Conservation (phyloP, 2,113 vertebrate genomes). For the Illadopsis cleaveri region DNA sequence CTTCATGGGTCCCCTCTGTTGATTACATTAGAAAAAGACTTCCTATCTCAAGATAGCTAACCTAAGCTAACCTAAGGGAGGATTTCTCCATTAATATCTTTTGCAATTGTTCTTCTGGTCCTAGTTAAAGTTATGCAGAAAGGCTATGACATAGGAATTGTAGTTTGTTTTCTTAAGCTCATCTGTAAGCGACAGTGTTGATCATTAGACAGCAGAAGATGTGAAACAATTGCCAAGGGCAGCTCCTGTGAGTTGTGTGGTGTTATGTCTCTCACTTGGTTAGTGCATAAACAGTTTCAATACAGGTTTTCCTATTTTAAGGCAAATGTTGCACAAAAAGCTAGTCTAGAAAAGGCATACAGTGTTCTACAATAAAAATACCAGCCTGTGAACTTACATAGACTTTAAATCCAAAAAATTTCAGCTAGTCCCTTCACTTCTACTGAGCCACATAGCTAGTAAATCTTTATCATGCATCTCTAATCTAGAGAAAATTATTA, state of each 20-base stretch:
- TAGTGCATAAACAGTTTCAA: background rate
- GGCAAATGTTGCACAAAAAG: background rate
- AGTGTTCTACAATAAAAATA: background rate
- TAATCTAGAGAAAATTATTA: background rate
- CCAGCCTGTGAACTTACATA: background rate
- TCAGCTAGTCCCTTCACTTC: background rate
- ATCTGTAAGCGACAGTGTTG: background rate
- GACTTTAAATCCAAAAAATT: background rate
- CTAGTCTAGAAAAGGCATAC: background rate
- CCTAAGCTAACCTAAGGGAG: background rate
- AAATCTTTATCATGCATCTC: background rate
- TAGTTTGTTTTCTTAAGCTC: background rate
- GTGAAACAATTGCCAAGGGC: background rate
- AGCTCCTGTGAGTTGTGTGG: background rate
- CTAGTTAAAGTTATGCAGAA: background rate
- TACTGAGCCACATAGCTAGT: background rate
- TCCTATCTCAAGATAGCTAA: background rate
- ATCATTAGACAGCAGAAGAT: background rate
- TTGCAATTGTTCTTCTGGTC: background rate
- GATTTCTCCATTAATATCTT: background rate
- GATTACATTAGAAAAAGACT: background rate
- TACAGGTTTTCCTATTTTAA: background rate
- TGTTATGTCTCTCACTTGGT: background rate
- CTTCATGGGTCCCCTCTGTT: background rate
- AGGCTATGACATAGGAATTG: background rate